Evolutionary conservation across 2,888 invertebrate species (phyloP).

Genomic region (Eristalis pertinax): DNA sequence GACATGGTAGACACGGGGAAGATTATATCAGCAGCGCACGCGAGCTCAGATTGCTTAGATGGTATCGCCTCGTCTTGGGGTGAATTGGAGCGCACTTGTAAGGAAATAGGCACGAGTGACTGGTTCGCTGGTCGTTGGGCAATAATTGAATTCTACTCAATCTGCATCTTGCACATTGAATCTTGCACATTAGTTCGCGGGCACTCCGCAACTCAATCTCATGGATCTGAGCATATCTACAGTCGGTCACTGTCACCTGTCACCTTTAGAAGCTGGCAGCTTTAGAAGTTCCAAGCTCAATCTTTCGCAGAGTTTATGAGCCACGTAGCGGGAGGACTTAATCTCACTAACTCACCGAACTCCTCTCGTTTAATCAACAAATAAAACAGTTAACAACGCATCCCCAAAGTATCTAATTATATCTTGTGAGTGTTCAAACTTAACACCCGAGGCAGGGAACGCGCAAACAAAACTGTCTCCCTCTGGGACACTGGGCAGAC

Average conservation of each 20-base stretch:
- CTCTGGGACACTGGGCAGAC: neutral
- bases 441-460: neutral
- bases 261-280: neutral
- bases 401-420: slow-evolving; percentile 48
- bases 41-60: slow-evolving; percentile 21
- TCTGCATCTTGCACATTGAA: neutral
- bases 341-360: neutral
- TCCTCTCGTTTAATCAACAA: slow-evolving; percentile 15
- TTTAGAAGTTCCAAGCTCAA: neutral
- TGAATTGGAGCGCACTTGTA: slow-evolving; percentile 35
- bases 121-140: neutral
- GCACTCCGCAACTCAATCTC: no score
- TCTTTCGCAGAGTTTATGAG: slow-evolving; percentile 12
- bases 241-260: slow-evolving; percentile 11
- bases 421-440: slow-evolving; percentile 35
- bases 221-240: neutral
- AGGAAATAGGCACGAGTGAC: slow-evolving; percentile 24
- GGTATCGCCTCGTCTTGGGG: slow-evolving; percentile 15
- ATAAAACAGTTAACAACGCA: slow-evolving; percentile 46
- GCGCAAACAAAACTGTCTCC: slow-evolving; percentile 22
- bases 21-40: slow-evolving; percentile 41
- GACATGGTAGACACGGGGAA: slow-evolving; percentile 5
- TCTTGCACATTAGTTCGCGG: neutral
- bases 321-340: slow-evolving; percentile 25
- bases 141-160: slow-evolving; percentile 22